Evolutionary conservation across 2,888 invertebrate species (phyloP), one percentile per base, ranked within the genome.

Genomic region (Morpho helenor): DNA sequence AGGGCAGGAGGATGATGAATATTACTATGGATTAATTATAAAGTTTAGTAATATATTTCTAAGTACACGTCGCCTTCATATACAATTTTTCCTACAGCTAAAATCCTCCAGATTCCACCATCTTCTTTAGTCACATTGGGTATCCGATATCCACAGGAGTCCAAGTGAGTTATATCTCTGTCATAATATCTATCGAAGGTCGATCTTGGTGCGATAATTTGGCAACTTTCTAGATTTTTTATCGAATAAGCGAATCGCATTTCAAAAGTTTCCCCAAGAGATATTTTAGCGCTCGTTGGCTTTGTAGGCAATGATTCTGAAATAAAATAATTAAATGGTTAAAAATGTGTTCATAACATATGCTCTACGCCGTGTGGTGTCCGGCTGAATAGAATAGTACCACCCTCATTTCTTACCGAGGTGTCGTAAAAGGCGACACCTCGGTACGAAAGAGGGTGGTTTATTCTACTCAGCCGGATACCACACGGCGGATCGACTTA

Each of bases 181-280:
- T 77, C 74, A 57, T 70, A 89, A 44, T 70, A 77, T 61, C 82
- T 75, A 66, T 89, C 88, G 48, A 70, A 75, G 2, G 79, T 71
- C 0, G 79, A 66, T 7, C 53, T 60, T 0, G 88, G 86, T 0
- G 76, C 75, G 0, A 63, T 65, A 1, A 89, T 66, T 45, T 88
- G 78, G 48, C 89, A 89, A 4, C 71, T 78, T 43, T 74, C 66
- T 2, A 89, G 55, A 8, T 74, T 23, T 0, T 63, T 53, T 9
- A 87, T 70, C 0, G 82, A 74, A 44, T 79, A 79, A 0, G 77
- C 74, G 63, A 87, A 81, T 9, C 77, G 72, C 2, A 82, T 59
- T 7, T 67, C 60, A n/a, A 86, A 75, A 0, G 72, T 69, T 0
- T 74, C 76, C 0, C 86, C 87, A 2, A 57, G n/a, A 0, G 47